Evolutionary conservation across 1,140 invertebrate species (phyloP).

Genomic region (Condylostylus longicornis): DNA sequence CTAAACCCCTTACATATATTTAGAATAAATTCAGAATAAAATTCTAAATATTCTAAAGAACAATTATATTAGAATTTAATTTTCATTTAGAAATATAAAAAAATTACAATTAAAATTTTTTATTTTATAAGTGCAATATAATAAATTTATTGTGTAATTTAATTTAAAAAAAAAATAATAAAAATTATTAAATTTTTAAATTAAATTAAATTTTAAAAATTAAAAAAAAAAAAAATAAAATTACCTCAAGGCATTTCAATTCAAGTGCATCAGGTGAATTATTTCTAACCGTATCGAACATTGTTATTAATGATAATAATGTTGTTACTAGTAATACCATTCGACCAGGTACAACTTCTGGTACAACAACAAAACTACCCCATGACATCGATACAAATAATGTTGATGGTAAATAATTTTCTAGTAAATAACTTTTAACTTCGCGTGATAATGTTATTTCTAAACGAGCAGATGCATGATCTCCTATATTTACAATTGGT

Average conservation of each 20-base stretch:
- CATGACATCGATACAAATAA: constrained; percentile 49
- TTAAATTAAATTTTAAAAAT: not conserved
- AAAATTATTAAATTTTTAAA: not conserved
- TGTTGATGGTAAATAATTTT: constrained; percentile 46
- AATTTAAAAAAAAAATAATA: not conserved
- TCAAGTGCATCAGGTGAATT: constrained; percentile 47
- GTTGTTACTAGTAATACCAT: constrained; percentile 44
- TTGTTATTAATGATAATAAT: constrained; percentile 42
- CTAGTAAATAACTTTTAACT: constrained; percentile 41
- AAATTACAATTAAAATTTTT: too few species aligned
- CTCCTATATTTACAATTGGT: too few species aligned
- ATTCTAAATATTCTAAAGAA: too few species aligned
- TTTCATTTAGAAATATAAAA: too few species aligned
- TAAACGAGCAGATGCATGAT: constrained; percentile 40
- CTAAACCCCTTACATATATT: too few species aligned
- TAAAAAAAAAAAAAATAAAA: not conserved
- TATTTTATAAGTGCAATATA: too few species aligned
- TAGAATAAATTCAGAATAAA: too few species aligned
- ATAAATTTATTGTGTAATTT: too few species aligned
- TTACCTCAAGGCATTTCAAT: constrained; percentile 47
- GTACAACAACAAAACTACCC: constrained; percentile 48
- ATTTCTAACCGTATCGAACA: constrained; percentile 47
- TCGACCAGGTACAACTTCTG: constrained; percentile 43
- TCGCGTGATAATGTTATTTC: constrained; percentile 42
- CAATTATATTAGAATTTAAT: too few species aligned